Evolutionary conservation across 1,140 invertebrate genomes (phyloP).

Genomic region (Papilio helenus): DNA sequence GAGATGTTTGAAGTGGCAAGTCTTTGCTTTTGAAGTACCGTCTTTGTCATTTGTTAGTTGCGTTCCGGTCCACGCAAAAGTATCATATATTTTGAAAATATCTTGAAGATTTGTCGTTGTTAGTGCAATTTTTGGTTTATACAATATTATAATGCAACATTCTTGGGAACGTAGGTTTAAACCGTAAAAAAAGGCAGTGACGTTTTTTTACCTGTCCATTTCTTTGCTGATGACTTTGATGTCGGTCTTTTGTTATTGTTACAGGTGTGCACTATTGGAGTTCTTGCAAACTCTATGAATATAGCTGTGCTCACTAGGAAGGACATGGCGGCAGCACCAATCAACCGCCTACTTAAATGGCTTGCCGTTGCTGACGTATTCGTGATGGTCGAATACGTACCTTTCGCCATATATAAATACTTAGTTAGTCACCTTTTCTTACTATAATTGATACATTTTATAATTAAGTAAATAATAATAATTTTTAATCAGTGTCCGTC

Average conservation of each 20-base stretch:
- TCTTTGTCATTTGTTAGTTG: neutral
- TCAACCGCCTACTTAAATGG: constrained; percentile 90
- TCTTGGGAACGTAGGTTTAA: neutral
- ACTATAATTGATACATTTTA: neutral
- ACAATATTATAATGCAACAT: neutral
- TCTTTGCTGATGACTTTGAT: neutral
- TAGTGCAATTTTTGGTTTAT: neutral
- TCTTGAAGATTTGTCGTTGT: neutral
- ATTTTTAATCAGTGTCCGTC: too few species aligned
- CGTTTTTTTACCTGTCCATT: neutral
- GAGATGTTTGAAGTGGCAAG: too few species aligned
- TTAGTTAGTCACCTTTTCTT: constrained; percentile 73
- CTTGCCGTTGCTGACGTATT: constrained; percentile 93
- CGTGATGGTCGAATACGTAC: constrained; percentile 94
- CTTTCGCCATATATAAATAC: constrained; percentile 91
- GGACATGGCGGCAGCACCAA: constrained; percentile 91
- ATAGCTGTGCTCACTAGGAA: constrained; percentile 94
- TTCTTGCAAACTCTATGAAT: constrained; percentile 92
- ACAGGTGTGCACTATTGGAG: constrained; percentile 72
- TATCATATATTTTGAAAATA: neutral
- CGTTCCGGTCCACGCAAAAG: neutral
- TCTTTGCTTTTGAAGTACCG: neutral
- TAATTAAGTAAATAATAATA: neutral
- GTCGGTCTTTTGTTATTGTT: constrained; percentile 40
- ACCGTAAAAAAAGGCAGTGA: neutral